These are phyloP conservation scores for Microcebus tavaratra DNA, from an alignment of 2,113 vertebrate genomes.

Conservation along the genomic window DNA sequence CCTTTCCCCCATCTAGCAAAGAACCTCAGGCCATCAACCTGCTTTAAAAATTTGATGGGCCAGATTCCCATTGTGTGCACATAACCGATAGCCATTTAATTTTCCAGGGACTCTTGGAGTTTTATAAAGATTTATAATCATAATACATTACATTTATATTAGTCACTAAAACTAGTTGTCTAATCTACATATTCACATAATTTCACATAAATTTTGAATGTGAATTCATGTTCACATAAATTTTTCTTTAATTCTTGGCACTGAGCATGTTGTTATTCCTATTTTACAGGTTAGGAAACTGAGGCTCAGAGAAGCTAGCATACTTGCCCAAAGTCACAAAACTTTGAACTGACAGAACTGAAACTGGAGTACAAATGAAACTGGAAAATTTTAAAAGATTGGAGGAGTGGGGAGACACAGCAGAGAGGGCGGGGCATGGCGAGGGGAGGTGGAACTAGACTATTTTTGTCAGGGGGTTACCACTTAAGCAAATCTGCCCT, in stretches of 20 bases:
- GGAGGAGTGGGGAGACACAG: too few species aligned
- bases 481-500: constrained; percentile 64
- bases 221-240: background rate
- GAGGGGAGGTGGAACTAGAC: background rate
- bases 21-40: background rate
- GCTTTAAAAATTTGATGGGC: background rate
- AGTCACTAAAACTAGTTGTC: background rate
- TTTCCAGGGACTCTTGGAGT: background rate
- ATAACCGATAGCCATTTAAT: background rate
- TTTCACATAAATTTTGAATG: too few species aligned
- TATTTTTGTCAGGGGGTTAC: constrained; percentile 68
- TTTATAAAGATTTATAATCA: background rate
- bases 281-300: constrained; percentile 19
- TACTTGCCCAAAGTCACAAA: constrained; percentile 17
- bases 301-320: constrained; percentile 2
- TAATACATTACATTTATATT: background rate
- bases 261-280: background rate
- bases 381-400: background rate
- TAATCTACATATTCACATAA: background rate
- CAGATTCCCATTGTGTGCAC: background rate
- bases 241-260: constrained; percentile 14
- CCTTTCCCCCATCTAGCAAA: background rate
- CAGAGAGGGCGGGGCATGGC: background rate
- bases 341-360: background rate
- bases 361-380: constrained; percentile 17